A percentile compares a stretch with the other conserved stretches of the same genome.
phyloP scores from a whole-genome alignment of 2,113 vertebrate species.

The Sterrhoptilus dennistouni region DNA sequence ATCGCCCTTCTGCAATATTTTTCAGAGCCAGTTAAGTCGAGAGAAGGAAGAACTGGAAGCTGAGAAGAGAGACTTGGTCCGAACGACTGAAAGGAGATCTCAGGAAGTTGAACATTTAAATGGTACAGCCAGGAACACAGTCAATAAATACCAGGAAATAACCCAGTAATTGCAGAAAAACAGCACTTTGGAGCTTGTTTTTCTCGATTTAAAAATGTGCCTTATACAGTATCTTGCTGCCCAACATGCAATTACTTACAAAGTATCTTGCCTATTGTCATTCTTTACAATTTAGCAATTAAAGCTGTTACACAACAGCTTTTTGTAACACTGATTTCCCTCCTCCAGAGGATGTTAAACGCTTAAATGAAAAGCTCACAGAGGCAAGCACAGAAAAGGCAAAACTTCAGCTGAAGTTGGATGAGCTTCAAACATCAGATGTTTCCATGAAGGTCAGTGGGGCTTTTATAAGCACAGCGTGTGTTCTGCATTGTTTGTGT shows the following conservation, averaged over 20 bases:
- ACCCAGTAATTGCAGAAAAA: not conserved
- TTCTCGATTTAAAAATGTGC: not conserved
- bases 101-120: slow-evolving; percentile 90
- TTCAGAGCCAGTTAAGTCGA: slow-evolving; percentile 83
- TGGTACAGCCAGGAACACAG: slow-evolving; percentile 70
- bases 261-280: not conserved
- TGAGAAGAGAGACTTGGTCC: slow-evolving; percentile 92
- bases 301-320: not conserved
- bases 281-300: not conserved
- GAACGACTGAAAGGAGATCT: slow-evolving; percentile 86
- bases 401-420: slow-evolving; percentile 88
- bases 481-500: not conserved
- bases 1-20: not conserved
- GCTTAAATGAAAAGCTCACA: slow-evolving; percentile 87
- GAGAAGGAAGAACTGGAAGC: slow-evolving; percentile 89
- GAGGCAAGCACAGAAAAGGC: slow-evolving; percentile 86
- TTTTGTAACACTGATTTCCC: not conserved
- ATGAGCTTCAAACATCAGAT: slow-evolving; percentile 93
- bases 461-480: not conserved
- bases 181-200: not conserved
- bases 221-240: not conserved
- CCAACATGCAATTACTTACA: not conserved
- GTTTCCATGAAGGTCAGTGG: slow-evolving; percentile 87
- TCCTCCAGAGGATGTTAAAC: slow-evolving; percentile 87
- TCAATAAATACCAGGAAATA: not conserved